Base-by-base conservation (phyloP, 2,113 vertebrate genomes). In the Lamprotornis superbus region DNA sequence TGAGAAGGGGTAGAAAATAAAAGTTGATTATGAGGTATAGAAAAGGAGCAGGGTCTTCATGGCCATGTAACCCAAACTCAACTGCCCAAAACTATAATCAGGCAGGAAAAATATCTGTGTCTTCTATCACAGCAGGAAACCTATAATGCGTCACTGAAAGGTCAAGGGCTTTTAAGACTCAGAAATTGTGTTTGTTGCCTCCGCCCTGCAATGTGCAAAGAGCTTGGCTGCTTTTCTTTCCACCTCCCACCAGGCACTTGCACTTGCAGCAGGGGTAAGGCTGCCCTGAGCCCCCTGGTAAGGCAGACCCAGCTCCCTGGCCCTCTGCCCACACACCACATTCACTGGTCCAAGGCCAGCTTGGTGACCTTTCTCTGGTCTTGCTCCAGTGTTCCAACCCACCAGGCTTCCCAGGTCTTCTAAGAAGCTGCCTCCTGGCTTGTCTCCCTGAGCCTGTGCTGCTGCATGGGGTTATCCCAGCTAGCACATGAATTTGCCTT, bases 261-360 rank as follows among this genome's bases (percentile, higher is more conserved):
- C 75, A 19, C 28, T 4, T 56, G 27, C 71, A 37, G 39, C 68
- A 61, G 25, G 2, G 3, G 5, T 31, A 28, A 79, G 20, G 25
- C 35, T 57, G 9, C 5, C 17, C 81, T 6, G n/a, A 70, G 37
- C 47, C 20, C 53, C 46, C 33, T 49, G 42, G 37, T 22, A 17
- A 28, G 50, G 46, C 30, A 30, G 40, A 28, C 18, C 5, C 35
- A 50, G 15, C 13, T 57, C 40, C 35, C 56, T 19, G 17, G 21
- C 15, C 23, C 11, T 65, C 35, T 78, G 15, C 21, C 30, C 5
- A 3, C n/a, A 12, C 2, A 1, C 25, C 5, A 8, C 10, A 10
- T 35, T n/a, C 1, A 0, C 49, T 35, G 71, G 12, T 16, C 7
- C 31, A 28, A 6, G 9, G 22, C n/a, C 75, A 46, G 12, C 23